Evolutionary conservation across 2,888 invertebrate genomes (phyloP), one percentile per base, ranked within the genome.

Genomic region (Cheilosia urbana): DNA sequence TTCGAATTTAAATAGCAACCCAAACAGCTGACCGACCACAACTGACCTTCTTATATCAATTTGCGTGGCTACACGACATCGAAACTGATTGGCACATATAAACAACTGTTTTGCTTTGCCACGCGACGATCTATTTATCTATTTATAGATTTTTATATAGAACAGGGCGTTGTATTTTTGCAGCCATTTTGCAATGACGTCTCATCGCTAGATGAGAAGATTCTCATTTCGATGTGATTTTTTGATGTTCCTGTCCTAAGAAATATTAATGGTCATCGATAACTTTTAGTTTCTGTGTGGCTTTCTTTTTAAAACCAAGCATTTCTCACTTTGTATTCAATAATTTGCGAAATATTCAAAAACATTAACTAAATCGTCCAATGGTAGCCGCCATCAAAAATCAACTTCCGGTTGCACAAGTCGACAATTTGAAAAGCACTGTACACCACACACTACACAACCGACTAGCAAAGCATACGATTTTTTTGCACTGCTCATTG

Each of bases 41-140:
- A 45, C 40, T 71, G 78, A 78, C 78, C 78, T 71, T 78, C 63
- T 27, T 53, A 69, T 62, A 69, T 68, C 60, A 68, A 60, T 68
- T 76, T 58, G 30, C 45, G 42, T 34, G 42, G 17, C 51, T 68
- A 27, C 60, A 27, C n/a, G 47, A 69, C 77, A 62, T 45, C 53
- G n/a, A 42, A 72, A 72, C 55, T 73, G 73, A 73, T 73, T 69
- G 34, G 60, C 68, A 42, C 53, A 49, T 21, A 60, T 45, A 53
- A 60, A 60, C 66, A 77, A 68, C 53, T 24, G 27, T 40, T 24
- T 58, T 66, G 11, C 47, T 42, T 24, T 58, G 68, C 68, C 77
- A 68, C 55, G 34, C 53, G 53, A 60, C 51, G 66, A 53, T 21
- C n/a, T n/a, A 42, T 51, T 24, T 17, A 27, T 73, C 73, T 77